phyloP scores from a whole-genome alignment of 1,140 invertebrate species.

The Drosophila azteca region DNA sequence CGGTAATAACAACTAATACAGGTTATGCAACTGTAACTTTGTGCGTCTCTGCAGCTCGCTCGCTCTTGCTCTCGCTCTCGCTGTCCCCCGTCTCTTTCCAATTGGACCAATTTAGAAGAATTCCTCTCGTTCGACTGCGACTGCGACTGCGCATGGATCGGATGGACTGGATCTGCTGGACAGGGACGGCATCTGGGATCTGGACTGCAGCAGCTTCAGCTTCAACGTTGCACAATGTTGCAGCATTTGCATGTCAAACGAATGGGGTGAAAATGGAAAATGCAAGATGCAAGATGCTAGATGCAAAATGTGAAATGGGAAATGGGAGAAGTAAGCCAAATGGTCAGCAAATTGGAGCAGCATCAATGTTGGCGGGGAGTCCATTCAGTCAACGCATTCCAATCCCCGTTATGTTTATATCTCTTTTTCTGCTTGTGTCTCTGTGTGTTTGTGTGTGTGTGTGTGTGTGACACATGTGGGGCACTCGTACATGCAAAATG shows the following conservation, averaged over 20 bases:
- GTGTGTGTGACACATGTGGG: slow-evolving; percentile 69
- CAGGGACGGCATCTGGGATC: slow-evolving; percentile 6
- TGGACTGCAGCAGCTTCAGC: slow-evolving; percentile 15
- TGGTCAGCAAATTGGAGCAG: slow-evolving; percentile 74
- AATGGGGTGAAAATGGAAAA: slow-evolving; percentile 15
- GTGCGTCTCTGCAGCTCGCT: neutral
- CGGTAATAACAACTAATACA: slow-evolving; percentile 81
- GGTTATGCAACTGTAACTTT: slow-evolving; percentile 73
- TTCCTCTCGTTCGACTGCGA: slow-evolving; percentile 25
- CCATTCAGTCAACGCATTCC: slow-evolving; percentile 37
- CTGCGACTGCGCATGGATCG: neutral
- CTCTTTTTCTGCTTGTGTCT: slow-evolving; percentile 18
- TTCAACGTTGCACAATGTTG: slow-evolving; percentile 51
- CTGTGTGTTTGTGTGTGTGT: slow-evolving; percentile 50
- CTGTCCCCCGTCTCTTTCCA: neutral
- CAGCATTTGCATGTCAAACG: slow-evolving; percentile 68
- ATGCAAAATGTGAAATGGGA: no score
- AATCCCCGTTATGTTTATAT: slow-evolving; percentile 7
- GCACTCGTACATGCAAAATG: slow-evolving; percentile 43
- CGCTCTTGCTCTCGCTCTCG: neutral
- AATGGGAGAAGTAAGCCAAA: slow-evolving; percentile 65
- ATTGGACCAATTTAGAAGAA: slow-evolving; percentile 48
- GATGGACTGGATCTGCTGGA: slow-evolving; percentile 19
- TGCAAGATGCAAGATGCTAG: neutral
- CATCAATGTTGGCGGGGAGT: slow-evolving; percentile 8